Evolutionary conservation across 1,140 invertebrate genomes (phyloP), one percentile per base, ranked within the genome.

Genomic region (Hylyphantes graminicola): DNA sequence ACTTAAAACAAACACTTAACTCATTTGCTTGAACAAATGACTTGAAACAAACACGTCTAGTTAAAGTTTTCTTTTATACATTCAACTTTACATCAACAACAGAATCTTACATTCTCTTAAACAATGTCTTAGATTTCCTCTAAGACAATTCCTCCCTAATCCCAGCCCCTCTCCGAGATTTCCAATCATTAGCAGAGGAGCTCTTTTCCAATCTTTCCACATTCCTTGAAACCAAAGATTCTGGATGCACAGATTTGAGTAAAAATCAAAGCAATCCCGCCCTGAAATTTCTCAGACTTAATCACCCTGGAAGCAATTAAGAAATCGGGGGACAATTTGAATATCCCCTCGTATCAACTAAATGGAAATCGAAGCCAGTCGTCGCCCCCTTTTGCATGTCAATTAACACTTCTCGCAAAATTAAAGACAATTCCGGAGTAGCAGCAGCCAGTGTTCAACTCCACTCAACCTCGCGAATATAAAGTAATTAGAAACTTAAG

Each of bases 401-500:
- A 81, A 81, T 81, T 81, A 81, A 81, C 79, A 81, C 50, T 61
- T 55, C 79, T 53, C 67, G 79, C 67, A 54, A 81, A 81, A 81
- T 81, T 81, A 81, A 81, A 81, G 79, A 81, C 79, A 81, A 81
- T 81, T 70, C 68, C 72, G n/a, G 54, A 63, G 11, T n/a, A 9
- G 35, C 50, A 10, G n/a, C n/a, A 76, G 61, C 35, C 15, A 35
- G 12, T 50, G 5, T 61, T 63, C 63, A 13, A 53, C 50, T 74
- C 77, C 65, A 70, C 70, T 67, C 55, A n/a, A 21, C 74, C 53
- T 19, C 72, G 57, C 35, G 63, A 17, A 50, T 50, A 70, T 80
- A 80, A 70, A 67, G 68, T 81, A 81, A 81, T 81, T 81, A 81
- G 79, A 63, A 81, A 73, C 68, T 81, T 81, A 81, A 81, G 57